These are phyloP conservation scores for Pinna nobilis DNA, from an alignment of 1,140 invertebrate genomes.

Conservation along the genomic window DNA sequence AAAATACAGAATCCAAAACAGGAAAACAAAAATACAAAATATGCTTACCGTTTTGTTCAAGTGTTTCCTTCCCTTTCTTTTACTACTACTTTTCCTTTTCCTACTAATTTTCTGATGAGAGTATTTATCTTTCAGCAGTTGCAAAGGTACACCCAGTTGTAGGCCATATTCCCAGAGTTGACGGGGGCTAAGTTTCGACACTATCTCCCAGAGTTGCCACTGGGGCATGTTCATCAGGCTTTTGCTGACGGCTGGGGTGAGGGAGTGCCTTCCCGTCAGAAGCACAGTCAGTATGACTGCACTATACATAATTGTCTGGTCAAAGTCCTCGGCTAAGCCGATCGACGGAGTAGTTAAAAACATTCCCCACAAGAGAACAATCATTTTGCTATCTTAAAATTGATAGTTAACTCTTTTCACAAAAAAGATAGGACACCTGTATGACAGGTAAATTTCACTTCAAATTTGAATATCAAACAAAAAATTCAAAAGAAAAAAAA, in stretches of 20 bases:
- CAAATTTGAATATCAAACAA: too few species aligned
- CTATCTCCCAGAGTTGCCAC: slow-evolving; percentile 38
- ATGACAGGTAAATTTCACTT: too few species aligned
- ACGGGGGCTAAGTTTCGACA: slow-evolving; percentile 41
- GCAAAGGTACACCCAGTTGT: slow-evolving; percentile 14
- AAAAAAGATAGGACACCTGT: too few species aligned
- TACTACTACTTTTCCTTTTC: too few species aligned
- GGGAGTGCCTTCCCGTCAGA: background rate
- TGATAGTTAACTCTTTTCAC: too few species aligned
- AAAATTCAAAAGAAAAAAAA: too few species aligned
- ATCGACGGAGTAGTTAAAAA: slow-evolving; percentile 1
- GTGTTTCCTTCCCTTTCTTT: too few species aligned
- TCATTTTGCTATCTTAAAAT: background rate
- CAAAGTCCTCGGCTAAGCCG: slow-evolving; percentile 1
- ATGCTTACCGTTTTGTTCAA: too few species aligned
- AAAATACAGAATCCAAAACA: too few species aligned
- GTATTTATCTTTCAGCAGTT: too few species aligned
- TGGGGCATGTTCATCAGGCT: background rate
- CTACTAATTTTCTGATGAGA: too few species aligned
- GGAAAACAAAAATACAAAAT: too few species aligned
- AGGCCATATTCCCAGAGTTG: slow-evolving; percentile 24
- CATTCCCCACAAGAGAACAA: slow-evolving; percentile 12
- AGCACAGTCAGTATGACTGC: background rate
- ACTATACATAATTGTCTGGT: background rate
- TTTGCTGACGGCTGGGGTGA: background rate